Percentiles rank a stretch among this genome's conserved stretches.
phyloP scores from a whole-genome alignment of 1,140 invertebrate species.

The Drosophila ambigua region DNA sequence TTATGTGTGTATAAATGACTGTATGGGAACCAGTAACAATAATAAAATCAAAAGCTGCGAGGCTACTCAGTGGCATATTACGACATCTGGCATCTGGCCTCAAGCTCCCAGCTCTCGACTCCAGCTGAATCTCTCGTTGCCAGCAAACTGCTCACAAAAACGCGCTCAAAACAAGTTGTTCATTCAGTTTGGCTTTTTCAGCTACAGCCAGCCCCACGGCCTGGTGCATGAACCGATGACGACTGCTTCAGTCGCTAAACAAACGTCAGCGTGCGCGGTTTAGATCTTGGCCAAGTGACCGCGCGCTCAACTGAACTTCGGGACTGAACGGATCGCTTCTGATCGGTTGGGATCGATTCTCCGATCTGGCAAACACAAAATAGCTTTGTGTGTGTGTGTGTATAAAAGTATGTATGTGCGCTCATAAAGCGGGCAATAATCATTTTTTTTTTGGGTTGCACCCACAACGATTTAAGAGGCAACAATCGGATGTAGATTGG shows the following conservation, averaged over 20 bases:
- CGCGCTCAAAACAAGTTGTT: conserved; percentile 51
- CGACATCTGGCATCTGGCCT: conserved; percentile 27
- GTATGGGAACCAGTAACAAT: conserved; percentile 2
- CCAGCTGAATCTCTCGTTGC: conserved; percentile 30
- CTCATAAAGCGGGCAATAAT: neutral
- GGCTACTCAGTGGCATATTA: conserved; percentile 31
- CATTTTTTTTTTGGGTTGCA: conserved; percentile 28
- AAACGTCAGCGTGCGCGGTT: conserved; percentile 68
- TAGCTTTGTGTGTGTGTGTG: conserved; percentile 23
- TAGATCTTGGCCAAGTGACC: conserved; percentile 34
- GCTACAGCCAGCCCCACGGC: neutral
- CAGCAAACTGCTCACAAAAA: conserved; percentile 11
- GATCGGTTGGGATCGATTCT: conserved; percentile 22
- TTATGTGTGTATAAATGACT: neutral
- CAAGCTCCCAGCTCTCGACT: conserved; percentile 1
- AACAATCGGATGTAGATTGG: conserved; percentile 20
- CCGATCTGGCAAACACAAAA: conserved; percentile 11
- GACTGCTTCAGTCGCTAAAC: conserved; percentile 62
- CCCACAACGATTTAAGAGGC: conserved; percentile 28
- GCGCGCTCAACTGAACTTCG: conserved; percentile 4
- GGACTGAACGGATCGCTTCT: conserved; percentile 5
- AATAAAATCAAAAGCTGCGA: conserved; percentile 36
- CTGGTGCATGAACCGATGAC: conserved; percentile 46
- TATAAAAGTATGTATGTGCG: conserved; percentile 9
- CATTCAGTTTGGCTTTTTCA: conserved; percentile 18